Base-by-base conservation (phyloP, 1,140 invertebrate genomes). In the Leptinotarsa undecemlineata region DNA sequence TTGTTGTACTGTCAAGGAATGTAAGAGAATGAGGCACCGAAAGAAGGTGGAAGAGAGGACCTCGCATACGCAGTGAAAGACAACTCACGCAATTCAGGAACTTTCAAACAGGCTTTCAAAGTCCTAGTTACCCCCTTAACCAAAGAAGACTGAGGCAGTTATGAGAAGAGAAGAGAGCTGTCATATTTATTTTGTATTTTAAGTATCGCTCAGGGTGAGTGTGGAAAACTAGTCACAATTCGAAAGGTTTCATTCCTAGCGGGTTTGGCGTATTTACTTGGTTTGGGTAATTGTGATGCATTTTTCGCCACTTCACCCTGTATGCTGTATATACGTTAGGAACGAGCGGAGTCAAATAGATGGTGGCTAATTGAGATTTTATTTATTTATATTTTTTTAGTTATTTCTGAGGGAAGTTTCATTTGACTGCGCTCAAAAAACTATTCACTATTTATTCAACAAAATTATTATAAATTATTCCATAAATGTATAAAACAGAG, bases 131-230 rank as follows among this genome's bases (percentile, higher is more conserved):
- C 81, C 82, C 78, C 82, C 77, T 78, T 79, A 76, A 84, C 82
- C 82, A 84, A 84, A 84, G 82, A 84, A 84, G 82, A 84, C 82
- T 84, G 82, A 84, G 77, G 73, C 81, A 82, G 79, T 80, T 79
- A 76, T 72, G 78, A 76, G 70, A 79, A 78, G 77, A 77, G 70
- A 20, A 74, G 42, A 72, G 71, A 80, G 78, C 80, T 82, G 82
- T 82, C 81, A 76, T 82, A 82, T 79, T 81, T 82, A 82, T 81
- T 79, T 79, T 72, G 19, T 57, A 64, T 77, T 75, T 68, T 73
- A 77, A 71, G 71, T 76, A 67, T 61, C 33, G 68, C 64, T 66
- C 19, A 63, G 68, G 69, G 62, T 71, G 68, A 26, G 69, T 57
- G 51, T 57, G 51, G 51, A 66, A 66, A 33, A 33, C 20, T 26